Conservation (phyloP, 2,888 invertebrate genomes). For the Notodonta dromedarius region DNA sequence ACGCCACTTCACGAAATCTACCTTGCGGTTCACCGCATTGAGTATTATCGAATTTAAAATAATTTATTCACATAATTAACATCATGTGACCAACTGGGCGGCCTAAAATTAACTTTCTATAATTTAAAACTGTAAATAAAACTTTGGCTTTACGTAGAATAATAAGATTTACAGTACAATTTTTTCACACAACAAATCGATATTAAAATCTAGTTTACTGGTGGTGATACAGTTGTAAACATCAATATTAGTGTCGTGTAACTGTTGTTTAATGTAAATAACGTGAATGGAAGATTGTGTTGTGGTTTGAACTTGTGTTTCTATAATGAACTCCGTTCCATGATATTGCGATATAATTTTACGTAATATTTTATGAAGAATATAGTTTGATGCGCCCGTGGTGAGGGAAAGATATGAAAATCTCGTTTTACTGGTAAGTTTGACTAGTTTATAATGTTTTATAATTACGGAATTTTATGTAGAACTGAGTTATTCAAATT, state of each 20-base stretch:
- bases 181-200: slow-evolving; percentile 29
- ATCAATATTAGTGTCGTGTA: slow-evolving; percentile 27
- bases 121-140: slow-evolving; percentile 18
- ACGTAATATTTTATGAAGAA: slow-evolving; percentile 35
- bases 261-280: slow-evolving; percentile 28
- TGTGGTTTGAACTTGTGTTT: background rate
- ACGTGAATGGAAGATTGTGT: slow-evolving; percentile 1
- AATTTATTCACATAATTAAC: slow-evolving; percentile 50
- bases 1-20: slow-evolving; percentile 32
- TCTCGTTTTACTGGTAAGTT: slow-evolving; percentile 40
- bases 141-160: slow-evolving; percentile 4
- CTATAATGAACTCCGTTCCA: background rate
- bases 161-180: background rate
- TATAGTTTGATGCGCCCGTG: slow-evolving; percentile 11
- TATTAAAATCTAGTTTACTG: slow-evolving; percentile 23
- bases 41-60: slow-evolving; percentile 47
- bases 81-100: slow-evolving; percentile 57
- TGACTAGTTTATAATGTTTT: slow-evolving; percentile 17
- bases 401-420: slow-evolving; percentile 26
- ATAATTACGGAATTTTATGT: background rate
- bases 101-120: slow-evolving; percentile 37
- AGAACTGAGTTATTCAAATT: background rate
- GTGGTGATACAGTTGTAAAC: slow-evolving; percentile 20
- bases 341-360: slow-evolving; percentile 22
- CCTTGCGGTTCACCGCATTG: slow-evolving; percentile 24